Base-by-base conservation (phyloP, 92 coral and sea anemone species). In the Plumapathes pennacea region DNA sequence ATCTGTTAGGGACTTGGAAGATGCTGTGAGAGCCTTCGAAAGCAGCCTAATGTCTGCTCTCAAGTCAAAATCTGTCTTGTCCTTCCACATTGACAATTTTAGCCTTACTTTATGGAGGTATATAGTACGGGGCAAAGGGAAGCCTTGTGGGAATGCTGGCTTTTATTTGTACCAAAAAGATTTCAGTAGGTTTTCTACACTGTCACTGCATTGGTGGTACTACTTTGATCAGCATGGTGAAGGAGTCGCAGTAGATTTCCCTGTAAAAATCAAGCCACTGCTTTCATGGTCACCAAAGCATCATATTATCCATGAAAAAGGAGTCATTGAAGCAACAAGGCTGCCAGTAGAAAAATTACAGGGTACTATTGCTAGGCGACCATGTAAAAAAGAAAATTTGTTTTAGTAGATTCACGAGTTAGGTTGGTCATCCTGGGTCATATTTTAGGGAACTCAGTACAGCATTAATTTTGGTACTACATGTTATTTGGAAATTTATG, bases 241-340 rank as follows among this genome's bases (percentile, higher is more conserved):
- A 34, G 71, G 79, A 20, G n/a, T 49, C 19, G 80, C 80, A 4
- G 50, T 72, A n/a, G 72, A 72, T 46, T 62, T 73, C 56, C 72
- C 65, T 23, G 20, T 73, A 24, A 73, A 63, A 39, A 67, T 60
- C 8, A 61, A 53, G 36, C 71, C 80, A 10, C 32, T 62, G 28
- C 34, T 72, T 28, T 72, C 64, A 39, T 72, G 71, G 80, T 60
- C 71, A 14, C 43, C 70, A 40, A 20, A 39, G 12, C 26, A 26
- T 4, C 62, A 4, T 23, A 21, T 50, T 26, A 50, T 17, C 11
- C 40, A 49, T 32, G 8, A 39, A 2, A 53, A 53, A 10, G 31
- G 31, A 26, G 23, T 72, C 12, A 10, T 10, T 18, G 20, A 69
- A 26, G 76, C 67, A 6, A 5, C 61, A 28, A 36, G 64, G 32